Percentiles rank a stretch among this genome's conserved stretches.
These are phyloP conservation scores for Vulpes vulpes DNA, from an alignment of 2,113 vertebrate genomes.

Conservation along the genomic window DNA sequence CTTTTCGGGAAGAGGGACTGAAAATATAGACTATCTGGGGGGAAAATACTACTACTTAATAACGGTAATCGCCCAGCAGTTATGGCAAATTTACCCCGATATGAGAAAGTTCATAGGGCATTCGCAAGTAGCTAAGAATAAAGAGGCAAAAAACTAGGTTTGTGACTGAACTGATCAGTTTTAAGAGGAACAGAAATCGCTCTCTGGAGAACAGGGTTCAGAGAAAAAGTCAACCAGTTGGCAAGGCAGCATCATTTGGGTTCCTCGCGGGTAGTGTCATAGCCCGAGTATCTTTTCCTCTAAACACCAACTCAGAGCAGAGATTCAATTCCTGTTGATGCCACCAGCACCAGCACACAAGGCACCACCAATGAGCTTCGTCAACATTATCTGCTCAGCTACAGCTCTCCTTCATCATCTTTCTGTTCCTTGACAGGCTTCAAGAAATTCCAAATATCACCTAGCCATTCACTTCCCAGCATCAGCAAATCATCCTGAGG, in stretches of 20 bases:
- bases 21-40: slow-evolving; percentile 46
- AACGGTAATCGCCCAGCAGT: slow-evolving; percentile 37
- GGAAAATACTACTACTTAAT: slow-evolving; percentile 53
- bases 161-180: background rate
- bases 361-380: slow-evolving; percentile 81
- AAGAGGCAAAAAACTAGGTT: background rate
- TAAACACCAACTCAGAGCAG: slow-evolving; percentile 21
- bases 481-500: slow-evolving; percentile 81
- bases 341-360: slow-evolving; percentile 81
- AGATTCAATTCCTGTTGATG: slow-evolving; percentile 85
- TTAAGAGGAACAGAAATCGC: rapidly evolving
- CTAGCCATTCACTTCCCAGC: slow-evolving; percentile 83
- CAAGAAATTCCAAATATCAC: slow-evolving; percentile 77
- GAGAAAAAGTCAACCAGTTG: background rate
- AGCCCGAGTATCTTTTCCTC: background rate
- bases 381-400: slow-evolving; percentile 83
- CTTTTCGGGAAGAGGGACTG: background rate
- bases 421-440: slow-evolving; percentile 70
- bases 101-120: slow-evolving; percentile 51
- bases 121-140: slow-evolving; percentile 53
- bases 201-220: background rate
- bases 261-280: background rate
- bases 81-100: slow-evolving; percentile 54
- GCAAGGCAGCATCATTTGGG: background rate
- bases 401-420: slow-evolving; percentile 75